Evolutionary conservation across 2,888 invertebrate species (phyloP).

Genomic region (Hypomecis punctinalis): DNA sequence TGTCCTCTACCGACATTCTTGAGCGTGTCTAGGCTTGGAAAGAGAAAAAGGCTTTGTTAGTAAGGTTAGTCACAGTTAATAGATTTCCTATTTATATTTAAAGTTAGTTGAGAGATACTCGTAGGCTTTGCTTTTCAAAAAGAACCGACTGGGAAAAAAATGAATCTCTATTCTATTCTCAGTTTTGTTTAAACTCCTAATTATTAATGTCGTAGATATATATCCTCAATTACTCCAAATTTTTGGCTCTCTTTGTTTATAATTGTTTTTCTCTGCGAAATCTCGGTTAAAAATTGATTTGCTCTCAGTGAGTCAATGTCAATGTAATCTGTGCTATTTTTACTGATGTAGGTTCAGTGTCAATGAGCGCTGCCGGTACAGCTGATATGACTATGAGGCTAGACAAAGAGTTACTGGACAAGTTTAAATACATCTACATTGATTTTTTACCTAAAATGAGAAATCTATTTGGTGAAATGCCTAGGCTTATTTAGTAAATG

Average conservation of each 20-base stretch:
- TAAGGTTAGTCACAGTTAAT: background rate
- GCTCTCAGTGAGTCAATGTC: constrained; percentile 31
- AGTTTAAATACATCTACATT: background rate
- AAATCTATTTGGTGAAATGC: too few species aligned
- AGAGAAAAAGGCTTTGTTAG: constrained; percentile 19
- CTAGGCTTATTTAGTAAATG: too few species aligned
- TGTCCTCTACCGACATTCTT: constrained; percentile 64
- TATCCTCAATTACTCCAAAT: too few species aligned
- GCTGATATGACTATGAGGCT: background rate
- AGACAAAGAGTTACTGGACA: constrained; percentile 4
- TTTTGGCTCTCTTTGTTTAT: background rate
- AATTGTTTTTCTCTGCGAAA: constrained; percentile 1
- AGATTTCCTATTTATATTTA: too few species aligned
- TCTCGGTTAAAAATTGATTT: constrained; percentile 9
- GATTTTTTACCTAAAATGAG: too few species aligned
- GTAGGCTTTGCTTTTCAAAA: too few species aligned
- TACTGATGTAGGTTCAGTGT: constrained; percentile 26
- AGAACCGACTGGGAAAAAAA: too few species aligned
- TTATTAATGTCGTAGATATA: too few species aligned
- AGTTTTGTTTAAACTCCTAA: too few species aligned
- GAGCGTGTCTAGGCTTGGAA: constrained; percentile 31
- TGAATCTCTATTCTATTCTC: too few species aligned
- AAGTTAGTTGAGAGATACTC: too few species aligned
- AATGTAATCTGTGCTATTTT: constrained; percentile 27
- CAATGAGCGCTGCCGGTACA: constrained; percentile 10